Base-by-base conservation (phyloP, 2,113 vertebrate genomes). In the Athene noctua region DNA sequence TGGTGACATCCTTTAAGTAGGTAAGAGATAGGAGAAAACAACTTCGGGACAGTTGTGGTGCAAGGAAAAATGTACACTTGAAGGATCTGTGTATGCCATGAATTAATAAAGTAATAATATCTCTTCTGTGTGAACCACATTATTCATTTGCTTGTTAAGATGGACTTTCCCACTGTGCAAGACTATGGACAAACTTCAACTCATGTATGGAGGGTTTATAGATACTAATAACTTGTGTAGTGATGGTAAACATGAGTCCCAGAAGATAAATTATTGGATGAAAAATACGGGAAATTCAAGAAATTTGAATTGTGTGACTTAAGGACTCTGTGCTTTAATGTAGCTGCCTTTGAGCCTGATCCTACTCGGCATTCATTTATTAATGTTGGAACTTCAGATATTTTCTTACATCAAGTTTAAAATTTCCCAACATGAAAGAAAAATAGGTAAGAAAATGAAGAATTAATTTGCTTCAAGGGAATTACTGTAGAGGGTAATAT, bases 1-100 rank as follows among this genome's bases (percentile, higher is more conserved):
- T 49, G 15, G 16, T 44, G 26, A 8, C 54, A 68, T 88, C 30
- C 46, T 49, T 86, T 22, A 65, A 15, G 23, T 27, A 57, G 30
- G 44, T 27, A 54, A 19, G 57, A 61, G 32, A 42, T 4, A 59
- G 49, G 22, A 81, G 70, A 70, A 82, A 80, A 59, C 68, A 87
- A 63, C 44, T 89, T 49, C 2, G 6, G 40, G 30, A 59, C 21
- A 68, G 54, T 27, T 3, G 3, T 72, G n/a, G 18, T 0, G 0
- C 40, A 58, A 83, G 36, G n/a, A 80, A 25, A 9, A 66, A 62
- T 7, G 22, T 47, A 46, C 30, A 16, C 0, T 0, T 40, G 10
- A n/a, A 65, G 52, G 47, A 70, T 57, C 19, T 1, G 0, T 49
- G 40, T 36, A 13, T 8, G 29, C 36, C 72, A 19, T 52, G 49